Conservation (phyloP, 2,797 vertebrate species). For the Onychomys torridus region DNA sequence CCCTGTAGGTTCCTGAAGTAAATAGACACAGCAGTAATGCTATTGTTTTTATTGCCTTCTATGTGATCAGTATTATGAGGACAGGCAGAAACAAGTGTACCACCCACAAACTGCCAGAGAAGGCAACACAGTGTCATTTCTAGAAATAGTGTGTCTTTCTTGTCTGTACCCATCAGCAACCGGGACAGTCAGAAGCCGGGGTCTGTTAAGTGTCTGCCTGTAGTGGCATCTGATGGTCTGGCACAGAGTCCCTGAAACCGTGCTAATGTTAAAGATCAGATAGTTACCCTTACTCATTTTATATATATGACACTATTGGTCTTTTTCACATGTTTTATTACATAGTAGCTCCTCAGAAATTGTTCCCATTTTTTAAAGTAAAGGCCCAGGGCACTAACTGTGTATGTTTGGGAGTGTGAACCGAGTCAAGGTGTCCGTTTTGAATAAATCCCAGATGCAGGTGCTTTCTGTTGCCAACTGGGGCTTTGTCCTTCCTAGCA, state of each 20-base stretch:
- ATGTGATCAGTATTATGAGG: neutral
- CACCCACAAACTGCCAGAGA: neutral
- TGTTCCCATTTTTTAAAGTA: neutral
- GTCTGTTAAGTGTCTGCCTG: neutral
- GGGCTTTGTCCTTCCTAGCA: neutral
- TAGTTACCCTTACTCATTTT: neutral
- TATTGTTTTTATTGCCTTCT: neutral
- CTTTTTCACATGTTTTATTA: conserved; percentile 4
- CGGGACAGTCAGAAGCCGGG: neutral
- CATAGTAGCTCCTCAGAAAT: conserved; percentile 23
- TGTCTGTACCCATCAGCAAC: neutral
- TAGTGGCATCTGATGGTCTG: neutral
- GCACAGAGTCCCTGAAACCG: neutral
- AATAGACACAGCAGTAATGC: neutral
- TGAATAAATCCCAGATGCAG: neutral
- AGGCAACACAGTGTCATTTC: neutral
- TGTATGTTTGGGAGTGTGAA: neutral
- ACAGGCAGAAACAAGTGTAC: neutral
- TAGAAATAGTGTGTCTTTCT: neutral
- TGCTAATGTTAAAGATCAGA: conserved; percentile 14
- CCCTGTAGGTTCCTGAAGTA: neutral
- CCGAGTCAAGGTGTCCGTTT: neutral
- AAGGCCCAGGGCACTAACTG: neutral
- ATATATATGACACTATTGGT: neutral
- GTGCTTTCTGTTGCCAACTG: neutral